A percentile compares a stretch with the other conserved stretches of the same genome.
Evolutionary conservation across 2,888 invertebrate species (phyloP).

Genomic region (Sipha maydis): DNA sequence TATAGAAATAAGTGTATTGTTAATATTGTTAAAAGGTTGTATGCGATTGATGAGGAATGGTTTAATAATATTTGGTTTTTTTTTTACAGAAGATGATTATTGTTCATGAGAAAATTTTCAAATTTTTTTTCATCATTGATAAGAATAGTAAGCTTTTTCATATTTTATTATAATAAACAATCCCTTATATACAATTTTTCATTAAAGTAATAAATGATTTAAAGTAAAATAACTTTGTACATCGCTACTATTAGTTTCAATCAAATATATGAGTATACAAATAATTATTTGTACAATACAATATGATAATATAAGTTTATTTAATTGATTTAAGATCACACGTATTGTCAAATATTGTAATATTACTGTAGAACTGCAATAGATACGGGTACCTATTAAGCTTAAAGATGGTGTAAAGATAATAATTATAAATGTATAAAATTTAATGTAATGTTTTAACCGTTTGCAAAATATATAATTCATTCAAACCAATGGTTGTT

Average conservation of each 20-base stretch:
- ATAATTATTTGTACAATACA: background rate
- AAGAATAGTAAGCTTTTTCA: background rate
- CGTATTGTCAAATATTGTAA: too few species aligned
- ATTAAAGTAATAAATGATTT: slow-evolving; percentile 8
- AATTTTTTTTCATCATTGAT: background rate
- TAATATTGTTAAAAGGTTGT: background rate
- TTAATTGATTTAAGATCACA: too few species aligned
- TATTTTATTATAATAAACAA: slow-evolving; percentile 7
- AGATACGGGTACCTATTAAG: too few species aligned
- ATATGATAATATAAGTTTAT: background rate
- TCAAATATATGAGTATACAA: background rate
- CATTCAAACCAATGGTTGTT: too few species aligned
- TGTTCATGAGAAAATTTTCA: slow-evolving; percentile 9
- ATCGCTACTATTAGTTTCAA: too few species aligned
- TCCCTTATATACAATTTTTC: background rate
- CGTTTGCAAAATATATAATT: too few species aligned
- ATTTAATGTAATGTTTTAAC: too few species aligned
- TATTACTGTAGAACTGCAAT: too few species aligned
- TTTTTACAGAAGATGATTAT: background rate
- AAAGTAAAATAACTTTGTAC: slow-evolving; percentile 22
- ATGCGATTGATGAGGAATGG: background rate
- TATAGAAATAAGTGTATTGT: background rate
- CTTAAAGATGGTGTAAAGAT: too few species aligned
- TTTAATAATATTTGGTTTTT: slow-evolving; percentile 1
- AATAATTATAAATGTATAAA: too few species aligned